Conservation (phyloP, 2,797 vertebrate species). For the Mycteria americana region DNA sequence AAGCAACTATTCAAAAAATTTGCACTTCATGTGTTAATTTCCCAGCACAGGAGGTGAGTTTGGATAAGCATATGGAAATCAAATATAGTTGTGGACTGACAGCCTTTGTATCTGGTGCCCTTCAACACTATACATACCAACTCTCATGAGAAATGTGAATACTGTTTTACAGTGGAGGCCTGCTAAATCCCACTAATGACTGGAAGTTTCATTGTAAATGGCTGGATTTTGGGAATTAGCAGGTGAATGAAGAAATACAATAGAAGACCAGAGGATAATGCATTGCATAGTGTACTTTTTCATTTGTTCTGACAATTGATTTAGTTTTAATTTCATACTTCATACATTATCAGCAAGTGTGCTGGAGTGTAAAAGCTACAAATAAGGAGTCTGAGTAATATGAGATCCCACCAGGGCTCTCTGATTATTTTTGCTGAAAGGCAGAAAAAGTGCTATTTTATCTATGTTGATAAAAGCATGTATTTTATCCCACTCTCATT, state of each 20-base stretch:
- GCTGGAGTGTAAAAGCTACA: background rate
- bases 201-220: slow-evolving; percentile 22
- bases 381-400: slow-evolving; percentile 1
- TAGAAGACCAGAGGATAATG: background rate
- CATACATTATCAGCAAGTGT: background rate
- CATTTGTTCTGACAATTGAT: slow-evolving; percentile 10
- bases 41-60: slow-evolving; percentile 22
- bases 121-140: background rate
- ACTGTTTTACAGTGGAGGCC: slow-evolving; percentile 1
- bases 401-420: background rate
- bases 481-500: slow-evolving; percentile 2
- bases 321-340: slow-evolving; percentile 35
- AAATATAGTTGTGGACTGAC: slow-evolving; percentile 20
- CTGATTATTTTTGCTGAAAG: slow-evolving; percentile 32
- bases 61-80: slow-evolving; percentile 54
- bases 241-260: slow-evolving; percentile 8
- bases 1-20: slow-evolving; percentile 62
- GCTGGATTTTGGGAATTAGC: slow-evolving; percentile 24
- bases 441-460: slow-evolving; percentile 36
- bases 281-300: background rate
- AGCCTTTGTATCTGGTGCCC: slow-evolving; percentile 8
- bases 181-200: slow-evolving; percentile 19
- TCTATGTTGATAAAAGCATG: background rate
- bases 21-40: slow-evolving; percentile 39
- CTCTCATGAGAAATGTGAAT: slow-evolving; percentile 38